Percentiles rank a stretch among this genome's conserved stretches.
Conservation (phyloP, 2,888 invertebrate species). For the Marasmarcha lunaedactyla region DNA sequence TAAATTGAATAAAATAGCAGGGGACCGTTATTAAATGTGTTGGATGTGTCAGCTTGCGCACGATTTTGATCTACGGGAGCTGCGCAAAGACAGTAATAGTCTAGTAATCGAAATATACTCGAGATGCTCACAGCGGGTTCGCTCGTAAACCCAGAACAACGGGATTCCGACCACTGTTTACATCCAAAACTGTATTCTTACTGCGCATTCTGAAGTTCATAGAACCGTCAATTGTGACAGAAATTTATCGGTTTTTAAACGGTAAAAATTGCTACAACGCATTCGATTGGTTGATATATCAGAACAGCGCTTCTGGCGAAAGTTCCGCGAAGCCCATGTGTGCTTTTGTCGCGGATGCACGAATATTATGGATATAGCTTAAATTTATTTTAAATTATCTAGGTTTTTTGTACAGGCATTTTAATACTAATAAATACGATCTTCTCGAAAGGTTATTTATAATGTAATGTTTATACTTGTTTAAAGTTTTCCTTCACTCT, state of each 20-base stretch:
- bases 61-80: conserved; percentile 50
- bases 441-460: too few species aligned
- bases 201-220: too few species aligned
- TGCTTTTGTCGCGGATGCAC: conserved; percentile 12
- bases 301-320: conserved; percentile 39
- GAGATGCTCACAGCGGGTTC: conserved; percentile 44
- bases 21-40: conserved; percentile 27
- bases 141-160: conserved; percentile 10
- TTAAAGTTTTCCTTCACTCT: too few species aligned
- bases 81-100: conserved; percentile 36
- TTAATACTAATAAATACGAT: too few species aligned
- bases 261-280: conserved; percentile 2
- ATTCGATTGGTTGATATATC: conserved; percentile 2
- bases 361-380: too few species aligned
- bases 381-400: too few species aligned
- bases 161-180: conserved; percentile 1
- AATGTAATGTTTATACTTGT: too few species aligned
- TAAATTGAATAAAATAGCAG: conserved; percentile 22
- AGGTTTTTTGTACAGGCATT: too few species aligned
- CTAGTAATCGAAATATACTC: conserved; percentile 45
- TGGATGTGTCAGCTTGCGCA: conserved; percentile 37
- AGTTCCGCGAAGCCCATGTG: conserved; percentile 53
- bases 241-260: neutral
- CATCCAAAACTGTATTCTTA: neutral
- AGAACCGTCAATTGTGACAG: too few species aligned